Evolutionary conservation across 2,888 invertebrate genomes (phyloP).

Genomic region (Tenthredo distinguenda): DNA sequence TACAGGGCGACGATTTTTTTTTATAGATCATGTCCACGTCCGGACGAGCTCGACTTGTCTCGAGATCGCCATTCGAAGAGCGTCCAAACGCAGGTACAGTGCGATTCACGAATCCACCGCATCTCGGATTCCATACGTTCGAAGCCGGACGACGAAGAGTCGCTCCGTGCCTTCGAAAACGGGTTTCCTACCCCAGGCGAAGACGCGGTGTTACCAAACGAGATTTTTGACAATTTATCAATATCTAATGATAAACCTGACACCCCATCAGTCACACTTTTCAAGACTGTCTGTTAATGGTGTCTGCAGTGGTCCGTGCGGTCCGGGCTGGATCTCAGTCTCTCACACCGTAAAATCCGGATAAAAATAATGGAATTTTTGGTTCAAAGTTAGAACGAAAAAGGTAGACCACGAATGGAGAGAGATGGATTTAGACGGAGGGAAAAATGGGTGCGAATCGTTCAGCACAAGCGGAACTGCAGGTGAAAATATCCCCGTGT

Average conservation of each 20-base stretch:
- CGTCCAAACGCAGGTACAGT: background rate
- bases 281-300: background rate
- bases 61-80: background rate
- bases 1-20: no score
- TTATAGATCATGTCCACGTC: no score
- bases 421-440: no score
- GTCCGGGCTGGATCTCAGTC: background rate
- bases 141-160: background rate
- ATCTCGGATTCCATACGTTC: background rate
- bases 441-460: background rate
- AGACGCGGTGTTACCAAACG: background rate
- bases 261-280: background rate
- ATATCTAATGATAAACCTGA: background rate
- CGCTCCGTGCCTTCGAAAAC: background rate
- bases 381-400: background rate
- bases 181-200: background rate
- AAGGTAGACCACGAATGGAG: background rate
- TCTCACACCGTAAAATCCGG: background rate
- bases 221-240: background rate
- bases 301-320: background rate
- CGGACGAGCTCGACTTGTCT: background rate
- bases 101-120: background rate
- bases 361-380: background rate
- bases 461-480: background rate
- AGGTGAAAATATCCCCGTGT: background rate